Evolutionary conservation across 2,113 vertebrate species (phyloP).

Genomic region (Leptosomus discolor): DNA sequence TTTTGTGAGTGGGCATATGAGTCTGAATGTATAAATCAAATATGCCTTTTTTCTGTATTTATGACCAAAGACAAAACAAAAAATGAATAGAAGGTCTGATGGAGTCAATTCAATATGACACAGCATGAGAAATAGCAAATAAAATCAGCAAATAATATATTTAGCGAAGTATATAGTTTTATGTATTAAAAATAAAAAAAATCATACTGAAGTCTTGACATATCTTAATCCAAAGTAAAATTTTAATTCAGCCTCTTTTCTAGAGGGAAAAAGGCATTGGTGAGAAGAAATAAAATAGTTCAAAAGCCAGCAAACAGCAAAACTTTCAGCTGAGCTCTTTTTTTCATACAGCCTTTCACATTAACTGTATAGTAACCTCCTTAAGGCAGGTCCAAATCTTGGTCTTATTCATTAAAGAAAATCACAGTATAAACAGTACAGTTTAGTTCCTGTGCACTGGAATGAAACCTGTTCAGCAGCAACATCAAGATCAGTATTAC

Average conservation of each 20-base stretch:
- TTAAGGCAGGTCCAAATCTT: not conserved
- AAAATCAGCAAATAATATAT: not conserved
- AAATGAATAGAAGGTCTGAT: not conserved
- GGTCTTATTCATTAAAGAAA: not conserved
- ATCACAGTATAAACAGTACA: not conserved
- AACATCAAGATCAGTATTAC: not conserved
- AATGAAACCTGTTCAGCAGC: not conserved
- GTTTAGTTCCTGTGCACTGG: not conserved
- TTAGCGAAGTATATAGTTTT: not conserved
- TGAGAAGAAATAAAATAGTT: not conserved
- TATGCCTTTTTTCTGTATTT: not conserved
- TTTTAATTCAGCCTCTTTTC: not conserved
- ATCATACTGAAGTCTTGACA: not conserved
- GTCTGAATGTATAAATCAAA: not conserved
- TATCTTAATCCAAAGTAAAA: not conserved
- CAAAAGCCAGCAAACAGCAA: not conserved
- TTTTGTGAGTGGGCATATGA: not conserved
- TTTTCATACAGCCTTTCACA: not conserved
- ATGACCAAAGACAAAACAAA: not conserved
- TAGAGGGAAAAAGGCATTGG: not conserved
- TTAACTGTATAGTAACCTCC: not conserved
- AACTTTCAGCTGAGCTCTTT: not conserved
- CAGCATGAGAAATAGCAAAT: not conserved
- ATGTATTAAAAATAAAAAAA: not conserved
- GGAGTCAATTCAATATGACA: not conserved